Conservation (phyloP, 2,797 vertebrate genomes). For the Mormyrus hasselquistii region DNA sequence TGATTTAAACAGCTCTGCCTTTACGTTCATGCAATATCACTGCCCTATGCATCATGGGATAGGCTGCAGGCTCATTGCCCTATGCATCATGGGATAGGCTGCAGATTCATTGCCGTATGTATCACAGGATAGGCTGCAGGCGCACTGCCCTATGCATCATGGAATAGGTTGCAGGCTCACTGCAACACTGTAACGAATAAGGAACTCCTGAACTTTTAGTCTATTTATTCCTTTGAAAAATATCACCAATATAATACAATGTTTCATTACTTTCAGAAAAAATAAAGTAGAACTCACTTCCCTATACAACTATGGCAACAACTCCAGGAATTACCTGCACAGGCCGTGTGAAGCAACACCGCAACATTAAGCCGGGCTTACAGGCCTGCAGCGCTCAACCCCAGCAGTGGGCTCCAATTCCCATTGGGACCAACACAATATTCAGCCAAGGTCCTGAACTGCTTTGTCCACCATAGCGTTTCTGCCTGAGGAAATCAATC, state of each 20-base stretch:
- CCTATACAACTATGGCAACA: background rate
- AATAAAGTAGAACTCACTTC: background rate
- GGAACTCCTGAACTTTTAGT: background rate
- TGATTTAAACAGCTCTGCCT: background rate
- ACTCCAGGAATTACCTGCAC: background rate
- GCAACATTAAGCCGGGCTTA: background rate
- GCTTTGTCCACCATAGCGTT: slow-evolving; percentile 40
- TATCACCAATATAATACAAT: background rate
- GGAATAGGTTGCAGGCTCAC: background rate
- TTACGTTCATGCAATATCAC: background rate
- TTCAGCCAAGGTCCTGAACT: slow-evolving; percentile 21
- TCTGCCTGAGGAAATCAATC: background rate
- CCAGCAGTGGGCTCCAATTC: background rate
- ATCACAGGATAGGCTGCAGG: background rate
- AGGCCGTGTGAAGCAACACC: background rate
- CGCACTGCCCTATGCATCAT: background rate
- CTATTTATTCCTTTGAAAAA: background rate
- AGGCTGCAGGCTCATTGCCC: background rate
- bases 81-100: background rate
- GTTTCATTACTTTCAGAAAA: background rate
- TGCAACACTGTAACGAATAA: background rate
- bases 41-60: background rate
- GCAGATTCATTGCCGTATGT: background rate
- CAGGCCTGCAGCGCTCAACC: background rate
- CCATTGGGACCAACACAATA: background rate